Base-by-base conservation (phyloP, 2,113 vertebrate genomes). In the Epinephelus cyanopodus region DNA sequence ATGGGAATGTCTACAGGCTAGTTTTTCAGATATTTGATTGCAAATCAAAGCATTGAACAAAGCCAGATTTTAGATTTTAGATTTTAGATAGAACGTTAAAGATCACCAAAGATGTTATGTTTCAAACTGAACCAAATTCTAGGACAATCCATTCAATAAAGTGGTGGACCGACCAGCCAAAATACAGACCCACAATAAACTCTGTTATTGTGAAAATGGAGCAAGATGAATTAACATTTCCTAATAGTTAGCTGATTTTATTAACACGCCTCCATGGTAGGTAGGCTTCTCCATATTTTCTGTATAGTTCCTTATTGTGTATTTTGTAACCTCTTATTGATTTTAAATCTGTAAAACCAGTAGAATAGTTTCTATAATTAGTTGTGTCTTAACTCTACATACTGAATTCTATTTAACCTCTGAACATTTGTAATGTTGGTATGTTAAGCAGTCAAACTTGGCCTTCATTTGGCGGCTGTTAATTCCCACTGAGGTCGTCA, bases 381-480 rank as follows among this genome's bases (percentile, higher is more conserved):
- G 1, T 29, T 10, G 1, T 4, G 12, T 17, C 17, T 66, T 18
- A 47, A 17, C 15, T 27, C 9, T 25, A 45, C 29, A 48, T 17
- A 33, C 1, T 27, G 12, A 57, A 37, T 25, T 39, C 18, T 17
- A 72, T 21, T 14, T 33, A 62, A 67, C 69, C 53, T 61, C 42
- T 19, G 65, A 48, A 50, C 18, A 12, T 58, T 74, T 62, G 11
- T 74, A 17, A 62, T 37, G 12, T 27, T 25, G 54, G 29, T 27
- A 77, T 74, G 23, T 58, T 21, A 39, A 72, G 48, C 48, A 76
- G 52, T 47, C 27, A 25, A 23, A 60, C 61, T 45, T 74, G 33
- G 66, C 70, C 67, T 80, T 70, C 29, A n/a, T 64, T 63, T 70
- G 76, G 21, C 53, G 37, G 71, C 53, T 63, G 68, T 48, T 79